Percentiles rank a stretch among this genome's conserved stretches.
Conservation (phyloP, 2,797 vertebrate species). For the Poecilia picta region DNA sequence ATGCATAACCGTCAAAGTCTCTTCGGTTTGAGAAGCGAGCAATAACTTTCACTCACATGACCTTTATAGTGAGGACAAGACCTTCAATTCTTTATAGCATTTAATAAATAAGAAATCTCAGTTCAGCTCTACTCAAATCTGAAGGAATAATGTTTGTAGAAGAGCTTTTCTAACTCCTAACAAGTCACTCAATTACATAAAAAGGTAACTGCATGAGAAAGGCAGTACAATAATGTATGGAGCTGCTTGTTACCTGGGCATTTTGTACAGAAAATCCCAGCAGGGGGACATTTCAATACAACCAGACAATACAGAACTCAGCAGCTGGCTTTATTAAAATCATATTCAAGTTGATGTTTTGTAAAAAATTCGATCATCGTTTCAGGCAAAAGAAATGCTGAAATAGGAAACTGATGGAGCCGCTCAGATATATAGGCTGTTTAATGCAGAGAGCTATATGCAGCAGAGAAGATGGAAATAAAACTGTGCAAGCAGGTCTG, state of each 20-base stretch:
- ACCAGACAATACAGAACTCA: constrained; percentile 15
- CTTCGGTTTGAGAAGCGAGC: not conserved
- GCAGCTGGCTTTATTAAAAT: constrained; percentile 32
- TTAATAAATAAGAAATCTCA: not conserved
- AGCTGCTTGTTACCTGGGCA: constrained; percentile 5
- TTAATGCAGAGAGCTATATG: not conserved
- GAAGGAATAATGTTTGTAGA: not conserved
- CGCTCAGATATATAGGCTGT: not conserved
- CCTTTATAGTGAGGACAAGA: not conserved
- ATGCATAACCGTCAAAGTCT: not conserved
- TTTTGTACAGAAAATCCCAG: constrained; percentile 41
- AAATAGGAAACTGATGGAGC: constrained; percentile 9
- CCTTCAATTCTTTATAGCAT: not conserved
- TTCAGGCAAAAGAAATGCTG: not conserved
- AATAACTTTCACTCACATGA: not conserved
- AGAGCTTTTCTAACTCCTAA: not conserved
- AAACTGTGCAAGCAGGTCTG: not conserved
- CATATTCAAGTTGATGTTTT: constrained; percentile 17
- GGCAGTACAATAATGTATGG: constrained; percentile 5
- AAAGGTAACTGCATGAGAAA: not conserved
- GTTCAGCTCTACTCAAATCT: not conserved
- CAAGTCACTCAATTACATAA: not conserved
- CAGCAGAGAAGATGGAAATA: not conserved
- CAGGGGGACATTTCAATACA: constrained; percentile 16
- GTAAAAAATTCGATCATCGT: not conserved